Evolutionary conservation across 2,888 invertebrate genomes (phyloP), one percentile per base, ranked within the genome.

Genomic region (Cybosia mesomella): DNA sequence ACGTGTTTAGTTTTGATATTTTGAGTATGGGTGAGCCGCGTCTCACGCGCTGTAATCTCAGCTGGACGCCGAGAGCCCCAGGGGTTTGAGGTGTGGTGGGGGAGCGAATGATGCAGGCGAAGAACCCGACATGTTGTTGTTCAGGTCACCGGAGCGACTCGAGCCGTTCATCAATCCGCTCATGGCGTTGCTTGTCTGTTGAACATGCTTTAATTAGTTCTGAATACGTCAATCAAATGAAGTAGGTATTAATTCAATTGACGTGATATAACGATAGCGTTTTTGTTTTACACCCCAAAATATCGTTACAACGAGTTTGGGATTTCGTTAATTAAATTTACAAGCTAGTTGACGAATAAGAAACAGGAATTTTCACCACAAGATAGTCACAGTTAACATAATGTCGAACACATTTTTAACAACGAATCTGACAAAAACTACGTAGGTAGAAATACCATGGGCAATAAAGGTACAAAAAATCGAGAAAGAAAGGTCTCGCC

Each of bases 81-180:
- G 95, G 70, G 96, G 95, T 83, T 95, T 94, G 85, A 95, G 94
- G 90, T 96, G 96, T 82, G 95, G 90, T 72, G 96, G 96, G 1
- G 95, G 89, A 68, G 87, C 83, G 85, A 92, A 93, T 49, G 92
- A 85, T 22, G 94, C 93, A 58, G 94, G 89, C 32, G 92, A 92
- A 73, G 96, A 87, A 75, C 94, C 96, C 21, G 96, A 96, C 96
- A 96, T 96, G 91, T 96, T 96, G 93, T 96, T 96, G 94, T 96
- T 96, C 79, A 96, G 89, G 87, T 96, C 96, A n/a, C 96, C 96
- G 64, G 96, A 91, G 68, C 93, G 87, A 72, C 90, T 85, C 3
- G 94, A 91, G 43, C 95, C 96, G 88, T 96, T 96, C 94, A 96
- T 95, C 83, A 96, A 88, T 55, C 87, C 86, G 64, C 89, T 87